These are phyloP conservation scores for Menidia beryllina DNA, from an alignment of 2,113 vertebrate genomes.

Conservation along the genomic window DNA sequence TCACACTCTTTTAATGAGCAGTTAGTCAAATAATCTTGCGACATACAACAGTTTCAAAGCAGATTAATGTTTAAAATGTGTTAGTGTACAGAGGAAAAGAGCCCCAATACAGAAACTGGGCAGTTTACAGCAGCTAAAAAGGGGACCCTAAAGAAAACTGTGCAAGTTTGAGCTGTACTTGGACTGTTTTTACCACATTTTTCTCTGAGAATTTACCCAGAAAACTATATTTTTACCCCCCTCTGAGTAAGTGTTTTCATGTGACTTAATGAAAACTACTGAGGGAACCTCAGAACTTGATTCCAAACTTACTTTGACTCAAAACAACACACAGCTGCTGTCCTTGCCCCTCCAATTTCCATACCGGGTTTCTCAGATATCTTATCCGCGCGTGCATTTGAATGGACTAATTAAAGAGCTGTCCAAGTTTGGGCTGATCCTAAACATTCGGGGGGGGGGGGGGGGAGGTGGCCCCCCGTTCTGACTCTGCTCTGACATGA, in stretches of 20 bases:
- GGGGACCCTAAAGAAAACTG: too few relatives aligned
- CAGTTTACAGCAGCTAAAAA: too few relatives aligned
- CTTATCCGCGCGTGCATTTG: conserved; percentile 13
- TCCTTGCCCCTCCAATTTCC: not conserved
- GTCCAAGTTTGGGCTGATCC: conserved; percentile 30
- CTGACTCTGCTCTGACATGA: conserved; percentile 58
- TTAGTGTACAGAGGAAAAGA: too few relatives aligned
- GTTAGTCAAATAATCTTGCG: too few relatives aligned
- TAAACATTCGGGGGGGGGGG: conserved; percentile 26
- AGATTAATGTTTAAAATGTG: too few relatives aligned
- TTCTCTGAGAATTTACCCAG: not conserved
- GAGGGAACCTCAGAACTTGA: not conserved
- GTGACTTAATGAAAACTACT: not conserved
- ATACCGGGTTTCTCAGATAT: conserved; percentile 8
- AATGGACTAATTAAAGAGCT: conserved; percentile 40
- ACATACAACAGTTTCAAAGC: too few relatives aligned
- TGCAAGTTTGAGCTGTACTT: not conserved
- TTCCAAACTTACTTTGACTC: not conserved
- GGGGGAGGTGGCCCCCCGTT: conserved; percentile 16
- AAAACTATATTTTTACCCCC: not conserved
- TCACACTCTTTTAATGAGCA: too few relatives aligned
- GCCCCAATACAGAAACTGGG: too few relatives aligned
- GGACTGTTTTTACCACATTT: not conserved
- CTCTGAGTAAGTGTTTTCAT: not conserved
- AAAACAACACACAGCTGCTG: conserved; percentile 16